Conservation (phyloP, 2,888 invertebrate genomes). For the Drosophila multiciliata region DNA sequence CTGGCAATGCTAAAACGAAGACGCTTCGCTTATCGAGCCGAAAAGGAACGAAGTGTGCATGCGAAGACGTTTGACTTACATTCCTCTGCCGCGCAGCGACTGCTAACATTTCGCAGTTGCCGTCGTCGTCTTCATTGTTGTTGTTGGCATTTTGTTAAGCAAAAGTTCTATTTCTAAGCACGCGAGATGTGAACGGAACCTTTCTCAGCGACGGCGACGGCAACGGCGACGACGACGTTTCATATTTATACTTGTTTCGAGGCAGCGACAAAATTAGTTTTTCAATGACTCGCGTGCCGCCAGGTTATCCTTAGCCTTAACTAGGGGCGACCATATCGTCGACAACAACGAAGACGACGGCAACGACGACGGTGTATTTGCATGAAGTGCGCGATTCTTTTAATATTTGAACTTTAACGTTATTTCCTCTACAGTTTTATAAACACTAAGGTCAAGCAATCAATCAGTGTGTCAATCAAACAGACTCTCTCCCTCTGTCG, state of each 20-base stretch:
- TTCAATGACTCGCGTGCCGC: conserved; percentile 82
- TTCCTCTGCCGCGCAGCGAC: conserved; percentile 51
- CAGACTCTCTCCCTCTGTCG: neutral
- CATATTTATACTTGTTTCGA: conserved; percentile 84
- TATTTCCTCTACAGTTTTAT: neutral
- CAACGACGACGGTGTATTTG: neutral
- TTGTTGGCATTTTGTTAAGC: conserved; percentile 41
- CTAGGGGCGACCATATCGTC: conserved; percentile 10
- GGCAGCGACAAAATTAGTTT: conserved; percentile 83
- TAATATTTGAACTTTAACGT: neutral
- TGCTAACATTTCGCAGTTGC: conserved; percentile 19
- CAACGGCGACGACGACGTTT: conserved; percentile 27
- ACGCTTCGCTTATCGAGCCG: conserved; percentile 46
- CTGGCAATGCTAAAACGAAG: conserved; percentile 52
- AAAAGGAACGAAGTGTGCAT: conserved; percentile 49
- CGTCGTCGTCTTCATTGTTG: conserved; percentile 6
- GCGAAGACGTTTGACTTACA: conserved; percentile 77
- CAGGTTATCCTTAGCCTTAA: conserved; percentile 66
- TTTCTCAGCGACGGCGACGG: conserved; percentile 59
- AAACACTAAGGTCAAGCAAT: neutral
- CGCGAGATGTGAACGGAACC: conserved; percentile 61
- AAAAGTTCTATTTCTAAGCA: conserved; percentile 80
- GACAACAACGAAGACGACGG: neutral
- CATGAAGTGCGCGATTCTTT: neutral
- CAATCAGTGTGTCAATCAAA: neutral